These are phyloP conservation scores for Zingel zingel DNA, from an alignment of 2,113 vertebrate species.

Conservation along the genomic window DNA sequence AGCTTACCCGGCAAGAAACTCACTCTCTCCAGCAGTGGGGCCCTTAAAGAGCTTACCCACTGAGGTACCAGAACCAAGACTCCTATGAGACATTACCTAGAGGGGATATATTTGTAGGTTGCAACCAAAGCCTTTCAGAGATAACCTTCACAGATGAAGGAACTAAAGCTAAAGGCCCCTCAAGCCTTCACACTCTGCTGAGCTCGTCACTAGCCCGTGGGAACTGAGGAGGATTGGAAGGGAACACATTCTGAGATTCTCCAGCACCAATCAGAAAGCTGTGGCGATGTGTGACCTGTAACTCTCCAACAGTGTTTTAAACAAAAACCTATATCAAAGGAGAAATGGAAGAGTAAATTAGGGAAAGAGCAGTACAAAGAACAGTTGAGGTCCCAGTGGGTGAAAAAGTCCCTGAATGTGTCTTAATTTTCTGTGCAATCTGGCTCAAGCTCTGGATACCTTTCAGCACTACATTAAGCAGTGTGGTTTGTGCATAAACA, in stretches of 20 bases:
- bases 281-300: constrained; percentile 56
- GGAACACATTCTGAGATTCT: constrained; percentile 61
- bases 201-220: constrained; percentile 61
- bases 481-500: constrained; percentile 53
- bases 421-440: constrained; percentile 32
- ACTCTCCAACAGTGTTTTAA: constrained; percentile 42
- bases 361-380: constrained; percentile 35
- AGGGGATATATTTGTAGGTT: constrained; percentile 76
- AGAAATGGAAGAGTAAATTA: constrained; percentile 44
- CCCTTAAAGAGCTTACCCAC: constrained; percentile 73
- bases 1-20: constrained; percentile 66
- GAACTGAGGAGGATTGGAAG: constrained; percentile 51
- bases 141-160: constrained; percentile 80
- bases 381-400: constrained; percentile 35
- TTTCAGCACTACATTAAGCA: constrained; percentile 54
- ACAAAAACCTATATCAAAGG: constrained; percentile 63
- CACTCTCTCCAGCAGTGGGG: constrained; percentile 60
- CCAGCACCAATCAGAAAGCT: constrained; percentile 61
- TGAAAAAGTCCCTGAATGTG: constrained; percentile 34
- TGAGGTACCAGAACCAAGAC: constrained; percentile 63
- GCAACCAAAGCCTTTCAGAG: constrained; percentile 71
- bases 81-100: constrained; percentile 71
- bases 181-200: constrained; percentile 75
- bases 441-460: constrained; percentile 22
- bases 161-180: constrained; percentile 68